phyloP scores from a whole-genome alignment of 1,140 invertebrate species.

The Paraescarpia echinospica region DNA sequence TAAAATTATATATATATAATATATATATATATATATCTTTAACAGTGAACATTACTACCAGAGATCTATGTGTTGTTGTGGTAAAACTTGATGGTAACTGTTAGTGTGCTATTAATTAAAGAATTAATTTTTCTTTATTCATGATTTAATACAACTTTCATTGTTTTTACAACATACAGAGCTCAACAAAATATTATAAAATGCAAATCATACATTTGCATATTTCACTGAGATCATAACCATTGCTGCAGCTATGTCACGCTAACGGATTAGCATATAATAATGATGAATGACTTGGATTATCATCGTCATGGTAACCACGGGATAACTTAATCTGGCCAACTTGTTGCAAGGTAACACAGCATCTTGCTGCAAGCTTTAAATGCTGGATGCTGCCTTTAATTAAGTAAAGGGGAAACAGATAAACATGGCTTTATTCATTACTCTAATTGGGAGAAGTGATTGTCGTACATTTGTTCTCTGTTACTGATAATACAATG shows the following conservation, averaged over 20 bases:
- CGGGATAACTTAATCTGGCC: background rate
- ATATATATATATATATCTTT: too few species aligned
- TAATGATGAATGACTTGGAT: background rate
- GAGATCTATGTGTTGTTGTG: too few species aligned
- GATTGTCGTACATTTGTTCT: background rate
- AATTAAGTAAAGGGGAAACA: background rate
- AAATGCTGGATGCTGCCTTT: background rate
- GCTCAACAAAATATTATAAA: background rate
- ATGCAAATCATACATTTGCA: background rate
- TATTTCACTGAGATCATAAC: background rate
- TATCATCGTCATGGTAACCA: background rate
- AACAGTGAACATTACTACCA: too few species aligned
- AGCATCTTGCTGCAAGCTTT: background rate
- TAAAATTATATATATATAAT: too few species aligned
- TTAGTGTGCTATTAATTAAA: too few species aligned
- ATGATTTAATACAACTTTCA: background rate
- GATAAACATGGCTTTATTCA: background rate
- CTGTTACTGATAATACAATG: background rate
- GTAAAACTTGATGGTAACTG: too few species aligned
- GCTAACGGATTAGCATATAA: background rate
- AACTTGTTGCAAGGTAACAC: background rate
- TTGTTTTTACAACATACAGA: background rate
- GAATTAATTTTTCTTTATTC: too few species aligned
- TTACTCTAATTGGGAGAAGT: conserved; percentile 1
- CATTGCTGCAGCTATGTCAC: background rate